A percentile compares a stretch with the other conserved stretches of the same genome.
Conservation (phyloP, 2,113 vertebrate genomes). For the Scartelaos histophorus region DNA sequence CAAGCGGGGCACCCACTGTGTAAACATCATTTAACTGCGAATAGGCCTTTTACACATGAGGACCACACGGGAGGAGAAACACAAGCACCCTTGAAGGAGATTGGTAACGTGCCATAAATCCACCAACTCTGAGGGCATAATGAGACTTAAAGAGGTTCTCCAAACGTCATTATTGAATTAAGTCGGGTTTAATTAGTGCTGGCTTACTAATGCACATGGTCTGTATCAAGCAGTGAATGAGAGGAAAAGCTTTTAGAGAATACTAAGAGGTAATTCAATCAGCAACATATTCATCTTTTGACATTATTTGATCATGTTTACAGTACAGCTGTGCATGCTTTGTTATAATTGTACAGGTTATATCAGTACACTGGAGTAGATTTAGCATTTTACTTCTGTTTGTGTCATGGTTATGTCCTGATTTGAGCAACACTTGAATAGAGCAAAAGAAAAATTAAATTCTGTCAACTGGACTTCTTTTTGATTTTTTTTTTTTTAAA, state of each 20-base stretch:
- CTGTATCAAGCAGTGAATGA: conserved; percentile 45
- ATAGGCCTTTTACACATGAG: conserved; percentile 55
- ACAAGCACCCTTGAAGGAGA: conserved; percentile 68
- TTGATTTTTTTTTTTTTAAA: no score
- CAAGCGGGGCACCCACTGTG: conserved; percentile 47
- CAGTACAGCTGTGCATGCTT: conserved; percentile 23
- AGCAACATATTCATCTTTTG: conserved; percentile 43
- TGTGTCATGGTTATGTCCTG: background rate
- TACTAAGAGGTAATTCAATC: conserved; percentile 44
- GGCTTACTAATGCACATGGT: conserved; percentile 32
- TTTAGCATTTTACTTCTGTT: background rate
- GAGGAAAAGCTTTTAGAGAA: conserved; percentile 27
- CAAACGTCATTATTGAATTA: conserved; percentile 61
- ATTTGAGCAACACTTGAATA: no score
- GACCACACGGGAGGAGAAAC: conserved; percentile 67
- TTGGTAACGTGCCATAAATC: conserved; percentile 62
- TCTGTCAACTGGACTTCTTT: no score
- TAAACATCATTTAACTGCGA: conserved; percentile 71
- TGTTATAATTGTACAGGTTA: background rate
- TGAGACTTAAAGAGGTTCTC: conserved; percentile 53
- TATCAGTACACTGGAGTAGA: background rate
- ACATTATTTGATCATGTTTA: conserved; percentile 37
- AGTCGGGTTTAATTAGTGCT: conserved; percentile 57
- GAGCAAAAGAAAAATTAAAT: no score
- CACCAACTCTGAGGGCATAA: conserved; percentile 57